Evolutionary conservation across 2,113 vertebrate genomes (phyloP).

Genomic region (Epinephelus moara): DNA sequence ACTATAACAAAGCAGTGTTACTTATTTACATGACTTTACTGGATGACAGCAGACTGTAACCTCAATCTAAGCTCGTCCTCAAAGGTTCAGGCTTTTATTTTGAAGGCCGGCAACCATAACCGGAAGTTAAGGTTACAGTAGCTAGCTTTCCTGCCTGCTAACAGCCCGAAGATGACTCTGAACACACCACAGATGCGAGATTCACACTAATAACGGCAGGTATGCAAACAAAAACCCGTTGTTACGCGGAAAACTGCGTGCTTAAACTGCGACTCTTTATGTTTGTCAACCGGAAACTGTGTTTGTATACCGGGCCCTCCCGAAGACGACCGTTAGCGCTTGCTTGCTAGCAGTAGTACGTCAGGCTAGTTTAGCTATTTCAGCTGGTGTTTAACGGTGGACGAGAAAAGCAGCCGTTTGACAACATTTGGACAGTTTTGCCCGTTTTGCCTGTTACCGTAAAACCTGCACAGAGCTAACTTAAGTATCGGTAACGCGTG

Average conservation of each 20-base stretch:
- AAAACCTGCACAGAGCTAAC: too few species aligned
- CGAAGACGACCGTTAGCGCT: not conserved
- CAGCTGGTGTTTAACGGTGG: not conserved
- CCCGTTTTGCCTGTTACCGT: not conserved
- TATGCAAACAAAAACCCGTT: not conserved
- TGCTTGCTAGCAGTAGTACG: not conserved
- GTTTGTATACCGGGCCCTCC: not conserved
- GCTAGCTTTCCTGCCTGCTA: not conserved
- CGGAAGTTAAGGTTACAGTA: not conserved
- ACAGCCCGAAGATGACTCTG: not conserved
- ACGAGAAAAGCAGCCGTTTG: too few species aligned
- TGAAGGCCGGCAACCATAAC: not conserved
- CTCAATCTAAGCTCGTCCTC: too few species aligned
- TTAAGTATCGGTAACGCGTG: too few species aligned
- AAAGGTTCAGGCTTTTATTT: not conserved
- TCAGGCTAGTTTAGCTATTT: not conserved
- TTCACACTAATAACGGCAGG: not conserved
- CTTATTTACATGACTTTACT: too few species aligned
- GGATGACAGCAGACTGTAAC: too few species aligned
- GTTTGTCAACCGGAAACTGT: not conserved
- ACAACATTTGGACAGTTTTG: not conserved
- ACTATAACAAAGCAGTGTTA: too few species aligned
- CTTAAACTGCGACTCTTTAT: fast-evolving
- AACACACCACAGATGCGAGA: too few species aligned
- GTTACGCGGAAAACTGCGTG: fast-evolving